Conservation (phyloP, 1,140 invertebrate species). For the Temnothorax curvispinosus region DNA sequence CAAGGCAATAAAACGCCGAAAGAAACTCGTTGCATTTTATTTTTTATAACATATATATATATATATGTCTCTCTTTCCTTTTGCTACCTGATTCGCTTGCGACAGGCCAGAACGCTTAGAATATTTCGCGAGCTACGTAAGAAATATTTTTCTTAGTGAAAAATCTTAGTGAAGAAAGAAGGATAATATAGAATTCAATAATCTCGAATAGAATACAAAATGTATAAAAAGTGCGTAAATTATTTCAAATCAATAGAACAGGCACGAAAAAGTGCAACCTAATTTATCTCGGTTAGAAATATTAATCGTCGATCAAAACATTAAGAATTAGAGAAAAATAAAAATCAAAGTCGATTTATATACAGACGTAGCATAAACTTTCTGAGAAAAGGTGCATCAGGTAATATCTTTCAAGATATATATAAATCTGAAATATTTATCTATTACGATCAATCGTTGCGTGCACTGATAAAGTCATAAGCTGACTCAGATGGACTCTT, state of each 20-base stretch:
- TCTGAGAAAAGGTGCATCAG: background rate
- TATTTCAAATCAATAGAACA: background rate
- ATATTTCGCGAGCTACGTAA: conserved; percentile 28
- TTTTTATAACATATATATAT: background rate
- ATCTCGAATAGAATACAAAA: background rate
- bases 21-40: conserved; percentile 62
- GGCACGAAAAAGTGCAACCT: background rate
- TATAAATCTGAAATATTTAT: background rate
- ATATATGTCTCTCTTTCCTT: background rate
- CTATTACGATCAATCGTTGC: background rate
- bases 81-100: background rate
- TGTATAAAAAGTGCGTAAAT: background rate
- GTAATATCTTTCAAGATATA: background rate
- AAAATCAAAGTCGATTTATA: conserved; percentile 26
- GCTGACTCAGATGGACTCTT: conserved; percentile 31
- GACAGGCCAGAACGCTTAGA: conserved; percentile 21
- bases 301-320: background rate
- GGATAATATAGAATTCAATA: background rate
- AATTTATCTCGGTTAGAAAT: conserved; percentile 1
- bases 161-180: background rate
- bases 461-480: background rate
- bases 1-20: conserved; percentile 62
- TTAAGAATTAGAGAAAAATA: background rate
- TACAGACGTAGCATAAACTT: background rate
- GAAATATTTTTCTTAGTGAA: background rate